Evolutionary conservation across 1,140 invertebrate genomes (phyloP), one percentile per base, ranked within the genome.

Genomic region (Apis florea): DNA sequence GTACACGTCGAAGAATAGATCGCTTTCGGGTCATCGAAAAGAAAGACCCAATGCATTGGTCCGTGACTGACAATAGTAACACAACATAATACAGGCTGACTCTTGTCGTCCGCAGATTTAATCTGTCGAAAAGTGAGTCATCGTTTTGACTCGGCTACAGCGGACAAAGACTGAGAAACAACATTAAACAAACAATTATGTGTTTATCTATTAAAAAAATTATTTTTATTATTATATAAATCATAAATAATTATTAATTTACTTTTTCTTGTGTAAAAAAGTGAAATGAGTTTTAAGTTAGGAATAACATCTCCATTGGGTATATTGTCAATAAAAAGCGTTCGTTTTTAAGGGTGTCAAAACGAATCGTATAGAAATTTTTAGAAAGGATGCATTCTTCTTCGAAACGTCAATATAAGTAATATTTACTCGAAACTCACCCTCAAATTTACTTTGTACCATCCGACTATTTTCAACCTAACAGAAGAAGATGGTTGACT

Each of bases 101-200:
- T 83, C 72, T 82, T 53, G 72, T 73, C 40, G 49, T 77, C 17
- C 66, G 73, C 84, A 85, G 83, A 88, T 88, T 73, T 67, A 79
- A 88, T 88, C 79, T 85, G 82, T 71, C 79, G 58, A 83, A 87
- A 83, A n/a, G n/a, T 85, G 83, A 88, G 56, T 87, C 79, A 87
- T 15, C 72, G 69, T 78, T 79, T 83, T 80, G n/a, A 88, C 63
- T 76, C 53, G 58, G 40, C 15, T 51, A 76, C 76, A 31, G n/a
- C 59, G 74, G 63, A 77, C 79, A 68, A 49, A 68, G 61, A 64
- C 74, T 3, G 21, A 15, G 31, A 58, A 69, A 73, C 56, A 67
- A 66, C n/a, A 68, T 58, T 75, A 17, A 49, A 75, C 58, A n/a
- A 80, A 83, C 17, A 69, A 54, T 31, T 24, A 54, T 0, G 9